Percentiles rank a stretch among this genome's conserved stretches.
Conservation (phyloP, 2,888 invertebrate species). For the Eilema griseolum region DNA sequence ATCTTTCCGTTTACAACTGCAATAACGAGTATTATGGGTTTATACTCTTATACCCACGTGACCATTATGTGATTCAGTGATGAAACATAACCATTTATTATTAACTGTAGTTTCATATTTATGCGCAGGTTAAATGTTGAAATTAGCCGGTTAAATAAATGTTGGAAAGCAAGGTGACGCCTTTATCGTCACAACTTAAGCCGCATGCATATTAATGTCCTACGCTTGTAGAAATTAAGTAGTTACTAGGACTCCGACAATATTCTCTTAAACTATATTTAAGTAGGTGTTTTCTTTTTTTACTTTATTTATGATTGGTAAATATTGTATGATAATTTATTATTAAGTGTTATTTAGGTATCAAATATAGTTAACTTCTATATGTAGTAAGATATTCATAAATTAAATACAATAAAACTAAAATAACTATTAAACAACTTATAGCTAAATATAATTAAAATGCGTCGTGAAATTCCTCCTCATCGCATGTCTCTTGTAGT, state of each 20-base stretch:
- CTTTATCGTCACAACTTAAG: slow-evolving; percentile 65
- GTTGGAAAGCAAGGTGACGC: slow-evolving; percentile 55
- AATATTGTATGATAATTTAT: too few relatives aligned
- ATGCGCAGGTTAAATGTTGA: not conserved
- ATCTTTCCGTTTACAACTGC: not conserved
- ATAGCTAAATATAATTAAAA: too few relatives aligned
- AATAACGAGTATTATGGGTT: not conserved
- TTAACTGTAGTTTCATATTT: not conserved
- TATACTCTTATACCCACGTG: not conserved
- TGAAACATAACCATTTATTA: not conserved
- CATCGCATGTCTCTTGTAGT: too few relatives aligned
- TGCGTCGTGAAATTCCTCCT: too few relatives aligned
- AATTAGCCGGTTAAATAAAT: slow-evolving; percentile 6
- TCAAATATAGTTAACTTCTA: too few relatives aligned
- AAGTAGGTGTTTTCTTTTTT: too few relatives aligned
- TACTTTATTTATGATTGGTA: too few relatives aligned
- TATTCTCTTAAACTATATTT: not conserved
- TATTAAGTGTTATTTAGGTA: too few relatives aligned
- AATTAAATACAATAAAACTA: too few relatives aligned
- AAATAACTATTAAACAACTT: too few relatives aligned
- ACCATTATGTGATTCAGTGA: not conserved
- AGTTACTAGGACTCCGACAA: not conserved
- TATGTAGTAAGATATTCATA: too few relatives aligned
- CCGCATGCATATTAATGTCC: slow-evolving; percentile 74
- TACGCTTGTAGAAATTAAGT: slow-evolving; percentile 14